Evolutionary conservation across 2,888 invertebrate genomes (phyloP).

Genomic region (Acleris laterana): DNA sequence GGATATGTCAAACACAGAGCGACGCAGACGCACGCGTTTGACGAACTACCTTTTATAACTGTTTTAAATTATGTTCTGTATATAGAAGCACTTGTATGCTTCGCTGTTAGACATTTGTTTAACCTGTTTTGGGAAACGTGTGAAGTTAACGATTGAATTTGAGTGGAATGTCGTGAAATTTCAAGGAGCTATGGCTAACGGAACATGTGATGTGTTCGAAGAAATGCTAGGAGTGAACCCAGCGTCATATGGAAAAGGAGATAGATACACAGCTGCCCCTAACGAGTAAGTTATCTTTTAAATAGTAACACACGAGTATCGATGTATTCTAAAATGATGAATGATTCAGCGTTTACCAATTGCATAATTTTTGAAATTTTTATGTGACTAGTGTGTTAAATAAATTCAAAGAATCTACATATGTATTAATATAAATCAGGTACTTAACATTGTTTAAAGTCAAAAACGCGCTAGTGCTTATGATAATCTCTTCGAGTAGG

Average conservation of each 20-base stretch:
- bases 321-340: no score
- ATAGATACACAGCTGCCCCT: constrained; percentile 76
- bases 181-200: constrained; percentile 62
- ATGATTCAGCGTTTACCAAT: no score
- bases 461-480: neutral
- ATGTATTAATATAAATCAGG: no score
- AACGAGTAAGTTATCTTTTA: constrained; percentile 71
- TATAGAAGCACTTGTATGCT: neutral
- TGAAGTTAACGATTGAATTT: constrained; percentile 38
- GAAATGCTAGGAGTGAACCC: constrained; percentile 56
- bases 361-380: no score
- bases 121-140: neutral
- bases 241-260: constrained; percentile 75
- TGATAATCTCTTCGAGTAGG: neutral
- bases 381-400: no score
- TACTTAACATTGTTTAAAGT: constrained; percentile 3
- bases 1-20: constrained; percentile 40
- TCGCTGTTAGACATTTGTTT: neutral
- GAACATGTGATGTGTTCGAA: constrained; percentile 49
- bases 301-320: no score
- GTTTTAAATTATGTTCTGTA: neutral
- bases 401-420: neutral
- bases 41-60: constrained; percentile 3
- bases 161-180: constrained; percentile 63
- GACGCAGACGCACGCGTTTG: constrained; percentile 24